Percentiles rank a stretch among this genome's conserved stretches.
Evolutionary conservation across 1,140 invertebrate genomes (phyloP).

Genomic region (Nixonia krombeini): DNA sequence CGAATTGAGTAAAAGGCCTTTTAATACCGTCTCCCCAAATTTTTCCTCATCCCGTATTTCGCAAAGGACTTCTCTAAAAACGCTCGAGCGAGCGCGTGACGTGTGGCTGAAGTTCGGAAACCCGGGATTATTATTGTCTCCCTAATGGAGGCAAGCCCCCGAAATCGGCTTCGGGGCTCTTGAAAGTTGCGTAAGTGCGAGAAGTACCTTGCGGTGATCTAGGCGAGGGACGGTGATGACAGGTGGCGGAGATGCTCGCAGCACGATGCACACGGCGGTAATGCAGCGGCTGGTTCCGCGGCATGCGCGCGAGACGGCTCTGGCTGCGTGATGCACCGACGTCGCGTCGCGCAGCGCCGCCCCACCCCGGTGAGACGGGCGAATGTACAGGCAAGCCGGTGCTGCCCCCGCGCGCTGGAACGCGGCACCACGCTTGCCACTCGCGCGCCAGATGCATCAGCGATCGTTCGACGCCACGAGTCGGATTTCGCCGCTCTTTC

Average conservation of each 20-base stretch:
- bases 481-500: too few relatives aligned
- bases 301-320: background rate
- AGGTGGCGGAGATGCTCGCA: background rate
- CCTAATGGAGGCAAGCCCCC: conserved; percentile 11
- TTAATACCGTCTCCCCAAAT: too few relatives aligned
- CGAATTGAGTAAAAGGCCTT: too few relatives aligned
- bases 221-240: background rate
- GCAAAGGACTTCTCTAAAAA: too few relatives aligned
- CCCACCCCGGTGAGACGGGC: background rate
- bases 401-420: background rate
- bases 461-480: too few relatives aligned
- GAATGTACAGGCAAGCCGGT: background rate
- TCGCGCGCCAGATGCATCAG: background rate
- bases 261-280: background rate
- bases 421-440: background rate
- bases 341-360: background rate
- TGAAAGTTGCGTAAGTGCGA: too few relatives aligned
- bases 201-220: background rate
- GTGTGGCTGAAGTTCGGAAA: conserved; percentile 17
- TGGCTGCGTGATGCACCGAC: background rate
- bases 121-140: conserved; percentile 15
- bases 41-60: too few relatives aligned
- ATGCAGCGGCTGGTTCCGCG: background rate
- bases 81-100: too few relatives aligned
- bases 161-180: too few relatives aligned